A percentile compares a stretch with the other conserved stretches of the same genome.
These are phyloP conservation scores for Sarcophaga peregrina DNA, from an alignment of 1,140 invertebrate species.

Conservation along the genomic window DNA sequence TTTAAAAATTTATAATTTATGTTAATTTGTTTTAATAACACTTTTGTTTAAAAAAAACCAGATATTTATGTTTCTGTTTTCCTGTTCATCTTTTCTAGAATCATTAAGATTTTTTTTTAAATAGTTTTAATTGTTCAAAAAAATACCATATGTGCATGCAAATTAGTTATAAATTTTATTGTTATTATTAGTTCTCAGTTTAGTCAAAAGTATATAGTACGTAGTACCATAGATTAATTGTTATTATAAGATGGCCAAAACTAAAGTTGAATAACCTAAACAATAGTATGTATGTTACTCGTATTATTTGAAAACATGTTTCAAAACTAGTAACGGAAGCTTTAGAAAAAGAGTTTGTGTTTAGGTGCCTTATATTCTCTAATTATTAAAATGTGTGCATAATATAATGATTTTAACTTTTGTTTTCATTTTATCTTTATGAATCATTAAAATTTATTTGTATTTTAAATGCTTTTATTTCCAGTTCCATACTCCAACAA, in stretches of 20 bases:
- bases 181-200: too few species aligned
- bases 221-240: background rate
- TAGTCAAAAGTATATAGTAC: too few species aligned
- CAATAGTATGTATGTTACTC: background rate
- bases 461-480: background rate
- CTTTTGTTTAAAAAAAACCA: too few species aligned
- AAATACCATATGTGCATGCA: background rate
- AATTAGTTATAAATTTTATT: too few species aligned
- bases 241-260: too few species aligned
- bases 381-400: background rate
- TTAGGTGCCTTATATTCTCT: background rate
- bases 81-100: too few species aligned
- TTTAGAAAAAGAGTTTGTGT: background rate
- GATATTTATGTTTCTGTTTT: too few species aligned
- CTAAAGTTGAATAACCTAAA: constrained; percentile 17
- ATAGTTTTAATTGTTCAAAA: background rate
- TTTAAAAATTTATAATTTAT: too few species aligned
- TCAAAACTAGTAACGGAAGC: background rate
- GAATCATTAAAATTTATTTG: background rate
- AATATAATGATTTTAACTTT: background rate
- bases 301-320: background rate
- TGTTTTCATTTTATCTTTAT: background rate
- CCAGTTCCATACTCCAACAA: background rate
- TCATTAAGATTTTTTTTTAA: too few species aligned
- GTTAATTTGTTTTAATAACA: too few species aligned